A percentile compares a stretch with the other conserved stretches of the same genome.
phyloP scores from a whole-genome alignment of 2,888 invertebrate genomes.

The Melanchra persicariae region DNA sequence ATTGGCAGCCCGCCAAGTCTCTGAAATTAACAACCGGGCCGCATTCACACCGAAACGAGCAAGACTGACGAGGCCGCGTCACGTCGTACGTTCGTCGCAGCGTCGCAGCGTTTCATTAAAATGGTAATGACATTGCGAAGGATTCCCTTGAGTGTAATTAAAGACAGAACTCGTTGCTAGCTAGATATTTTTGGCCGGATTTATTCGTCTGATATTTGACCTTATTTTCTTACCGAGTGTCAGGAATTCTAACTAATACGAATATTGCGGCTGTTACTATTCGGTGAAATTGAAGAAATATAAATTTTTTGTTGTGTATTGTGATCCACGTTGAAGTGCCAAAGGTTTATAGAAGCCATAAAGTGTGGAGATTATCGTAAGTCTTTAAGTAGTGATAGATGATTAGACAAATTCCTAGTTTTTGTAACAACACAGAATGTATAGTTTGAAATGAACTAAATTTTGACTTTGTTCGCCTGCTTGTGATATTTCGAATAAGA shows the following conservation, averaged over 20 bases:
- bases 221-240: constrained; percentile 26
- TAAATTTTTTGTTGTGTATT: constrained; percentile 9
- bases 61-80: constrained; percentile 30
- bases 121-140: constrained; percentile 52
- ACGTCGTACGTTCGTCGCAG: constrained; percentile 19
- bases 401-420: constrained; percentile 26
- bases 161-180: constrained; percentile 37
- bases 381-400: constrained; percentile 18
- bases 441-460: not conserved
- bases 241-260: not conserved
- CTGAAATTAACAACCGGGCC: constrained; percentile 53
- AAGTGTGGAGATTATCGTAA: constrained; percentile 34
- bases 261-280: not conserved
- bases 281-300: constrained; percentile 21
- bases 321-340: constrained; percentile 7
- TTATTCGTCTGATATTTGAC: constrained; percentile 49
- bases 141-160: constrained; percentile 47
- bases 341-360: constrained; percentile 35
- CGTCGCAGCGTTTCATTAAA: constrained; percentile 63
- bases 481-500: not conserved
- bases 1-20: constrained; percentile 57
- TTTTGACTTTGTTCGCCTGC: not conserved
- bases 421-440: not conserved
- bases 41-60: constrained; percentile 49
- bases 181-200: constrained; percentile 43